Percentiles rank a stretch among this genome's conserved stretches.
These are phyloP conservation scores for Lamproptera curius DNA, from an alignment of 2,888 invertebrate genomes.

Conservation along the genomic window DNA sequence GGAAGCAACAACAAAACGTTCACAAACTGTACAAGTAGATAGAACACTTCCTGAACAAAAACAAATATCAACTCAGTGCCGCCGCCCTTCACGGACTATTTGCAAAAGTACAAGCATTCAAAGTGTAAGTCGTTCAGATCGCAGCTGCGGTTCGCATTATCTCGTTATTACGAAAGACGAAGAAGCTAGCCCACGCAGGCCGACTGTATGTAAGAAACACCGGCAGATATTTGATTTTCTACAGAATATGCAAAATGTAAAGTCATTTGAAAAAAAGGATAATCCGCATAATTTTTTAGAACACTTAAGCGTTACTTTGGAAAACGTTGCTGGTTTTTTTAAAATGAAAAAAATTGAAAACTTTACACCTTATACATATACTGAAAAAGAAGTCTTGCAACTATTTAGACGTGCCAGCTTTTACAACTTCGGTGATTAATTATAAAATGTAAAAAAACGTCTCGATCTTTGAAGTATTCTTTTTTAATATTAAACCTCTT, in stretches of 20 bases:
- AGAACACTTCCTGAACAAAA: conserved; percentile 26
- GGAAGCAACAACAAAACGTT: conserved; percentile 4
- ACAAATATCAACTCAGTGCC: conserved; percentile 39
- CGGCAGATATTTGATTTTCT: conserved; percentile 36
- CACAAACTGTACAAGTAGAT: conserved; percentile 41
- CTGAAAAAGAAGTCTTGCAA: conserved; percentile 31
- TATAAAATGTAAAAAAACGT: background rate
- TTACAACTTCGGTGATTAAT: conserved; percentile 33
- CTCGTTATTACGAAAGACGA: conserved; percentile 32
- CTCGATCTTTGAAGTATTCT: too few relatives aligned
- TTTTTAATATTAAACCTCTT: too few relatives aligned
- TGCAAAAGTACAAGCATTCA: conserved; percentile 41
- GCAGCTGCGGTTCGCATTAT: conserved; percentile 30
- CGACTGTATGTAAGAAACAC: conserved; percentile 44
- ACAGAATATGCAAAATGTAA: conserved; percentile 33
- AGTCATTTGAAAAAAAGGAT: conserved; percentile 15
- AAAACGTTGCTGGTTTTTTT: conserved; percentile 33
- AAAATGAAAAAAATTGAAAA: conserved; percentile 49
- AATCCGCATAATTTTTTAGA: conserved; percentile 18
- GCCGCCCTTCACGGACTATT: conserved; percentile 22
- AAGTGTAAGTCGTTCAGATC: conserved; percentile 29
- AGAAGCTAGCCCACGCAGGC: conserved; percentile 32
- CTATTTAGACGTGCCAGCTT: conserved; percentile 32
- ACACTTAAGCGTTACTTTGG: conserved; percentile 33
- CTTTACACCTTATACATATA: conserved; percentile 34